phyloP scores from a whole-genome alignment of 2,888 invertebrate genomes.

The Aphrophora alni region DNA sequence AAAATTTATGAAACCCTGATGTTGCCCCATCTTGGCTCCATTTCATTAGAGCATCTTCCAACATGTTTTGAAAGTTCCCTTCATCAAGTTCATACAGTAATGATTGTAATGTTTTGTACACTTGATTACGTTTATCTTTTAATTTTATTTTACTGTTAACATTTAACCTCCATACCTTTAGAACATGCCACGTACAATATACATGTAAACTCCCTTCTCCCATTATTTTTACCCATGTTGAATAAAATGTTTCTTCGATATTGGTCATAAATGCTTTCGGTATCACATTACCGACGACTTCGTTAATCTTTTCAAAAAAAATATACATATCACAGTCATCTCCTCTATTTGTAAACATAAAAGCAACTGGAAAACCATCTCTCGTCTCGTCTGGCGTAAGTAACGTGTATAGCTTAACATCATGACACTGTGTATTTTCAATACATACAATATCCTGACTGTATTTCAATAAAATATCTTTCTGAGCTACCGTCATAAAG shows the following conservation, averaged over 20 bases:
- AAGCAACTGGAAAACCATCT: constrained; percentile 45
- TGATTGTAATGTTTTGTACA: not conserved
- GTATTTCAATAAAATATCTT: constrained; percentile 47
- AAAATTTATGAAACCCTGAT: constrained; percentile 44
- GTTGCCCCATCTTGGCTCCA: constrained; percentile 32
- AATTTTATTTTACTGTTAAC: not conserved
- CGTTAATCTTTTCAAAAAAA: constrained; percentile 43
- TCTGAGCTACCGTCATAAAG: constrained; percentile 51
- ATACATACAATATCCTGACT: constrained; percentile 49
- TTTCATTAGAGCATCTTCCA: not conserved
- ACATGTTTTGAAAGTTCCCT: not conserved
- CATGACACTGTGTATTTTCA: constrained; percentile 50
- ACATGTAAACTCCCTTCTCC: constrained; percentile 32
- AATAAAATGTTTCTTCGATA: constrained; percentile 47
- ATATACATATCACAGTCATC: constrained; percentile 41
- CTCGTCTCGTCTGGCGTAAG: constrained; percentile 48
- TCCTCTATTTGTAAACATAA: constrained; percentile 44
- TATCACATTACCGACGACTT: constrained; percentile 29
- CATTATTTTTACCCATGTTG: constrained; percentile 49
- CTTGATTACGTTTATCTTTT: constrained; percentile 1
- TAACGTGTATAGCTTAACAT: constrained; percentile 47
- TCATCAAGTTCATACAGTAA: not conserved
- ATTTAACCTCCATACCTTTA: constrained; percentile 37
- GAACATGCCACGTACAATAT: constrained; percentile 50
- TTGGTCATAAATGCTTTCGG: constrained; percentile 51